Percentiles rank a stretch among this genome's conserved stretches.
These are phyloP conservation scores for Scatophagus argus DNA, from an alignment of 2,113 vertebrate genomes.

Conservation along the genomic window DNA sequence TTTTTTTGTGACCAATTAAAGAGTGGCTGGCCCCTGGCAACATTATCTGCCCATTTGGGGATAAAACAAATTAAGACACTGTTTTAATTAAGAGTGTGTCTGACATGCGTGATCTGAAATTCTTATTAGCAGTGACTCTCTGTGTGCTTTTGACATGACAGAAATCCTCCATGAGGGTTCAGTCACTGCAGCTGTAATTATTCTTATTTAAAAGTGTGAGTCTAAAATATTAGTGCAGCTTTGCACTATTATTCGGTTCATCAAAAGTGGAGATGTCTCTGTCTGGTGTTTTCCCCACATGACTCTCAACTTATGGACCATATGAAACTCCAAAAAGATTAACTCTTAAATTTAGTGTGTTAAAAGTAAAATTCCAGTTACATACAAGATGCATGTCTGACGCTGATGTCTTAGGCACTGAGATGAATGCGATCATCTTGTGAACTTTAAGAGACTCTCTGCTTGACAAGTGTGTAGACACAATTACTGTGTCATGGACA, in stretches of 20 bases:
- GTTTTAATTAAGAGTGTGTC: slow-evolving; percentile 32
- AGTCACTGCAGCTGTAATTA: slow-evolving; percentile 33
- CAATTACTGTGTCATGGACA: slow-evolving; percentile 2
- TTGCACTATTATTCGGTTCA: slow-evolving; percentile 36
- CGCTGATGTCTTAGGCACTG: neutral
- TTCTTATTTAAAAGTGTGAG: neutral
- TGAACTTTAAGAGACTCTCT: neutral
- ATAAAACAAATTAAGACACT: neutral
- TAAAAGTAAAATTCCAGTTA: neutral
- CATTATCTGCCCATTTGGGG: slow-evolving; percentile 1
- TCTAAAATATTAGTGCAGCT: slow-evolving; percentile 1
- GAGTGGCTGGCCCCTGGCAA: neutral
- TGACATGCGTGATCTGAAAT: neutral
- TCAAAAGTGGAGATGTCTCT: slow-evolving; percentile 20
- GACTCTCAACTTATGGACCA: neutral
- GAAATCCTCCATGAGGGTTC: slow-evolving; percentile 15
- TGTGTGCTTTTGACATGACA: neutral
- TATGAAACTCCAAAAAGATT: neutral
- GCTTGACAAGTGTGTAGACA: slow-evolving; percentile 13
- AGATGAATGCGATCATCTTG: neutral
- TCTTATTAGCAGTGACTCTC: neutral
- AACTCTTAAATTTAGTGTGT: neutral
- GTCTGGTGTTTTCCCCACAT: neutral
- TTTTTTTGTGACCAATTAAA: slow-evolving; percentile 16
- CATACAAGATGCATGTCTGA: neutral